These are phyloP conservation scores for Sympetrum striolatum DNA, from an alignment of 2,888 invertebrate genomes.

Conservation along the genomic window DNA sequence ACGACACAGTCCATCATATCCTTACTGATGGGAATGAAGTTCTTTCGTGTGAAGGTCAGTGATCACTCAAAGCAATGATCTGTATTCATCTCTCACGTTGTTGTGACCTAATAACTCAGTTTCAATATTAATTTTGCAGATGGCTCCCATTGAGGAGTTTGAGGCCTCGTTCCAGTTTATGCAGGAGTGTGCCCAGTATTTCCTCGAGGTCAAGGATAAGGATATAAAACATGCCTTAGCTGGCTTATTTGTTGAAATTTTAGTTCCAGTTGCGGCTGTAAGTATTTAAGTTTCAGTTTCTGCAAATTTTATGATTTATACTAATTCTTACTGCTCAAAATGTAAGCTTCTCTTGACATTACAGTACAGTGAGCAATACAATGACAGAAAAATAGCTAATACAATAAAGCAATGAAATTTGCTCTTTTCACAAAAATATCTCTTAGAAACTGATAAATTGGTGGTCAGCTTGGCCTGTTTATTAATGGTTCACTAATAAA, in stretches of 20 bases:
- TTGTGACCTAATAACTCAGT: background rate
- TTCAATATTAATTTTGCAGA: conserved; percentile 62
- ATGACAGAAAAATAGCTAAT: too few species aligned
- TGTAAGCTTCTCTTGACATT: background rate
- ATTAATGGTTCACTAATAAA: too few species aligned
- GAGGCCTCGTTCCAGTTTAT: conserved; percentile 98
- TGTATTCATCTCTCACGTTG: background rate
- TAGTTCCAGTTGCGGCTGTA: conserved; percentile 98
- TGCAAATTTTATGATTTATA: background rate
- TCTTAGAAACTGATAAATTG: too few species aligned
- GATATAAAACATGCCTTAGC: conserved; percentile 98
- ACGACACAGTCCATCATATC: conserved; percentile 95
- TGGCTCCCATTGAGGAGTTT: conserved; percentile 99
- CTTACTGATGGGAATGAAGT: conserved; percentile 99
- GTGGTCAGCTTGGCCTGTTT: too few species aligned
- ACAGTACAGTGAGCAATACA: too few species aligned
- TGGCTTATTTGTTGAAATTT: conserved; percentile 97
- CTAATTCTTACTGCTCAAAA: background rate
- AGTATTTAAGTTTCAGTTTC: conserved; percentile 56
- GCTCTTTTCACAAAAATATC: too few species aligned
- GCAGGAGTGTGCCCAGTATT: conserved; percentile 98
- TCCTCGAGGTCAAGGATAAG: conserved; percentile 96
- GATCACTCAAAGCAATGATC: background rate
- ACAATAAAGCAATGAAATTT: too few species aligned
- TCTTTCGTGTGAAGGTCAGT: conserved; percentile 80